Percentiles rank a stretch among this genome's conserved stretches.
phyloP scores from a whole-genome alignment of 2,888 invertebrate genomes.

The Erebia ligea region DNA sequence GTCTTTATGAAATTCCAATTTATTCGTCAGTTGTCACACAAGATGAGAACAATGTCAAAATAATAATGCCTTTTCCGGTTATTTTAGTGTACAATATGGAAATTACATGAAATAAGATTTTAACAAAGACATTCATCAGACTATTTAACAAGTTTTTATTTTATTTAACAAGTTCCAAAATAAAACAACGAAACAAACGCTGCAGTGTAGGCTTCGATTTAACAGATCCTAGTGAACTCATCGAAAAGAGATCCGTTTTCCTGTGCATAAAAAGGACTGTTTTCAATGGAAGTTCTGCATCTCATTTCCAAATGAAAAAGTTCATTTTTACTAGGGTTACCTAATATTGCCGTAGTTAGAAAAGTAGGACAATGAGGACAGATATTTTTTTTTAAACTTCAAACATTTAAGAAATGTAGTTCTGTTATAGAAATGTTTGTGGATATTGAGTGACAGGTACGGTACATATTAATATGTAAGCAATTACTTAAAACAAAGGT shows the following conservation, averaged over 20 bases:
- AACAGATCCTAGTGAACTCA: conserved; percentile 17
- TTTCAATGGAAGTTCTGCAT: conserved; percentile 19
- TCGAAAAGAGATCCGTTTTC: conserved; percentile 20
- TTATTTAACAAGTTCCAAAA: neutral
- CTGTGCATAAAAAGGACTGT: conserved; percentile 20
- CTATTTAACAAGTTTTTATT: no score
- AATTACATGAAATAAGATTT: neutral
- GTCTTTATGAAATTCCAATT: neutral
- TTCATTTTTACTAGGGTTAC: conserved; percentile 8
- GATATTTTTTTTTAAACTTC: no score
- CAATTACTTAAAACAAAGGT: no score
- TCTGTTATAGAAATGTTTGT: no score
- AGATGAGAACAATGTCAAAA: neutral
- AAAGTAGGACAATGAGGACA: neutral
- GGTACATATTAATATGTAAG: no score
- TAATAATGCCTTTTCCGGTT: neutral
- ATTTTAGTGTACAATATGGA: neutral
- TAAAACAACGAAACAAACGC: neutral
- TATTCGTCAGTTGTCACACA: neutral
- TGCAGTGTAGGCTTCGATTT: conserved; percentile 3
- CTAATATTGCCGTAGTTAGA: neutral
- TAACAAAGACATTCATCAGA: neutral
- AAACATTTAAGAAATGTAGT: no score
- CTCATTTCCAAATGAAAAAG: conserved; percentile 29
- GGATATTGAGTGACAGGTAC: no score